A percentile compares a stretch with the other conserved stretches of the same genome.
phyloP scores from a whole-genome alignment of 2,888 invertebrate species.

The Torymus auratus region DNA sequence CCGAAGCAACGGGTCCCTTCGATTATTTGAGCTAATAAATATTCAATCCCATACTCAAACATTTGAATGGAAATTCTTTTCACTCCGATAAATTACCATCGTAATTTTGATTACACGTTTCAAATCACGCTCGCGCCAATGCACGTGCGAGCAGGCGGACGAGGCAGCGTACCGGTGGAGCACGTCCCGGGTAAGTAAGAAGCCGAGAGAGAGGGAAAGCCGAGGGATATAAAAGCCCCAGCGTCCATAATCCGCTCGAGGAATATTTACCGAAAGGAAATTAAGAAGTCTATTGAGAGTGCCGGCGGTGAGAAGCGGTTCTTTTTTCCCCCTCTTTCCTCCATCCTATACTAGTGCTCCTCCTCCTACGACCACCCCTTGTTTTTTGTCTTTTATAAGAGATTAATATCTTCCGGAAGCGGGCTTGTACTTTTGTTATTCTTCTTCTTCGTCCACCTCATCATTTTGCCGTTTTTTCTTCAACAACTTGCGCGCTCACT shows the following conservation, averaged over 20 bases:
- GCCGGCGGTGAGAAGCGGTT: conserved; percentile 21
- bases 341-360: conserved; percentile 26
- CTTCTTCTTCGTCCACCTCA: conserved; percentile 43
- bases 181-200: too few relatives aligned
- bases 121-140: not conserved
- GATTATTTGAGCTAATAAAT: too few relatives aligned
- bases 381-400: conserved; percentile 52
- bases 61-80: not conserved
- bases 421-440: conserved; percentile 50
- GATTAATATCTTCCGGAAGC: conserved; percentile 55
- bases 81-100: not conserved
- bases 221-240: conserved; percentile 39
- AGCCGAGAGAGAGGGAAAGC: not conserved
- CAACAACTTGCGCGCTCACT: too few relatives aligned
- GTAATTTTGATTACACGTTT: conserved; percentile 41
- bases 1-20: too few relatives aligned
- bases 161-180: not conserved
- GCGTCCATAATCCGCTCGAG: conserved; percentile 29
- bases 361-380: conserved; percentile 42
- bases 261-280: conserved; percentile 57
- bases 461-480: conserved; percentile 8
- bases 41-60: too few relatives aligned
- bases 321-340: conserved; percentile 45
- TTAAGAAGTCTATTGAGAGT: conserved; percentile 56
- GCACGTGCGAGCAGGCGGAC: not conserved